Evolutionary conservation across 2,797 vertebrate species (phyloP).

Genomic region (Acrossocheilus wenchowensis): DNA sequence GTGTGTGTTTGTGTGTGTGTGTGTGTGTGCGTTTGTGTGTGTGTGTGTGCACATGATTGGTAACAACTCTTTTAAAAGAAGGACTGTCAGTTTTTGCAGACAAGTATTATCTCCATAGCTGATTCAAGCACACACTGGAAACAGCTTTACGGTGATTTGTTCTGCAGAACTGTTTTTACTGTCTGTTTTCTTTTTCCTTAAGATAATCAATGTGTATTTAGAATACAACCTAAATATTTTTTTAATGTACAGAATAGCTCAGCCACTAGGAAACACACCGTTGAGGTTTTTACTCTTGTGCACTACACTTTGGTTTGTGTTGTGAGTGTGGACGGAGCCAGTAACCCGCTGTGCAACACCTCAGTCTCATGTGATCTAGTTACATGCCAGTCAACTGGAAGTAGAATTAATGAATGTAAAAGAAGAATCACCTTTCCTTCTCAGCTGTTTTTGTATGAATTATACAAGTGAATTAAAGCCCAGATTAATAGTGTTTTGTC

Average conservation of each 20-base stretch:
- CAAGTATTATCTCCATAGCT: slow-evolving; percentile 53
- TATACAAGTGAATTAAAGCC: slow-evolving; percentile 65
- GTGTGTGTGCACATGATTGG: slow-evolving; percentile 21
- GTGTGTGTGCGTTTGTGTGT: not conserved
- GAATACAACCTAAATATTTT: slow-evolving; percentile 72
- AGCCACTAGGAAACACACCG: slow-evolving; percentile 59
- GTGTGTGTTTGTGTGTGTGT: not conserved
- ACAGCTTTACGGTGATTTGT: slow-evolving; percentile 50
- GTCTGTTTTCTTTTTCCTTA: slow-evolving; percentile 58
- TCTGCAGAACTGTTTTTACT: slow-evolving; percentile 53
- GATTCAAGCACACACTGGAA: slow-evolving; percentile 65
- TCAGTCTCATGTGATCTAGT: slow-evolving; percentile 56
- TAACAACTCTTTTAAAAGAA: slow-evolving; percentile 38
- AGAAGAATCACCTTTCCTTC: slow-evolving; percentile 69
- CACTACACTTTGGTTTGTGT: slow-evolving; percentile 49
- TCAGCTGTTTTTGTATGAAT: slow-evolving; percentile 64
- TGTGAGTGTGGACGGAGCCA: slow-evolving; percentile 50
- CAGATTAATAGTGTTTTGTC: slow-evolving; percentile 54
- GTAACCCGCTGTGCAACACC: slow-evolving; percentile 39
- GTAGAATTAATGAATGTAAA: slow-evolving; percentile 80
- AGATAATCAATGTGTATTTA: slow-evolving; percentile 66
- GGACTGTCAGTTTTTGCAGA: slow-evolving; percentile 36
- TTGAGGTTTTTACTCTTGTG: slow-evolving; percentile 35
- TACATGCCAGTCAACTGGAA: slow-evolving; percentile 65
- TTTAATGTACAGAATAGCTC: slow-evolving; percentile 68